Evolutionary conservation across 2,888 invertebrate species (phyloP).

Genomic region (Tinea pellionella): DNA sequence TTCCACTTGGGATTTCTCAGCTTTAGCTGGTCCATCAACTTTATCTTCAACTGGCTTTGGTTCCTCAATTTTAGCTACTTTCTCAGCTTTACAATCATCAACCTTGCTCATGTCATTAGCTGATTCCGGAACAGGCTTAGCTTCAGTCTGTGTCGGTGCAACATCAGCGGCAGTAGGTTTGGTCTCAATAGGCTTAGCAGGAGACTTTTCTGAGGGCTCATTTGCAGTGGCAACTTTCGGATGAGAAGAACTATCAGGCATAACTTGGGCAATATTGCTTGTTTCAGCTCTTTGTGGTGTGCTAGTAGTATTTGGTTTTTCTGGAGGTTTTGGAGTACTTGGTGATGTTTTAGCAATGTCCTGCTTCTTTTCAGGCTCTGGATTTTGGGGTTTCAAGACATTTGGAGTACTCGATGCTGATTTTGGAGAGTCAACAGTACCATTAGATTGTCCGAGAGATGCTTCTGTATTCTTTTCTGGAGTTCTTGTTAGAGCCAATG

Average conservation of each 20-base stretch:
- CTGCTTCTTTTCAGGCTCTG: constrained; percentile 50
- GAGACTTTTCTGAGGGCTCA: constrained; percentile 50
- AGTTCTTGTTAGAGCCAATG: constrained; percentile 56
- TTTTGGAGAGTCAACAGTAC: constrained; percentile 55
- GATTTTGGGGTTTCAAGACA: constrained; percentile 45
- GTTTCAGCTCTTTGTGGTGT: constrained; percentile 49
- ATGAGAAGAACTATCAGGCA: constrained; percentile 37
- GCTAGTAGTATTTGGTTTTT: constrained; percentile 36
- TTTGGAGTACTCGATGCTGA: constrained; percentile 38
- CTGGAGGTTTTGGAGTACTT: constrained; percentile 58
- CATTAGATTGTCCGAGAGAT: constrained; percentile 45
- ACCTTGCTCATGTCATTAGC: constrained; percentile 31
- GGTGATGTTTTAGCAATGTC: constrained; percentile 58
- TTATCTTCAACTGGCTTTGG: constrained; percentile 17
- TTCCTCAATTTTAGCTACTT: constrained; percentile 17
- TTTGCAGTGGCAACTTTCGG: constrained; percentile 49
- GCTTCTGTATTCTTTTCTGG: constrained; percentile 56
- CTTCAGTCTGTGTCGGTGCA: constrained; percentile 51
- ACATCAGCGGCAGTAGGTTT: constrained; percentile 51
- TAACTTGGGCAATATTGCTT: constrained; percentile 28
- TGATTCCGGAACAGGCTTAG: constrained; percentile 48
- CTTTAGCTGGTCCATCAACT: constrained; percentile 26
- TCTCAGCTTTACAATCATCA: constrained; percentile 30
- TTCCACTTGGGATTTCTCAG: constrained; percentile 21
- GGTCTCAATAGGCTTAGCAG: constrained; percentile 46